phyloP scores from a whole-genome alignment of 2,113 vertebrate genomes.

The Paraplagusia blochii region DNA sequence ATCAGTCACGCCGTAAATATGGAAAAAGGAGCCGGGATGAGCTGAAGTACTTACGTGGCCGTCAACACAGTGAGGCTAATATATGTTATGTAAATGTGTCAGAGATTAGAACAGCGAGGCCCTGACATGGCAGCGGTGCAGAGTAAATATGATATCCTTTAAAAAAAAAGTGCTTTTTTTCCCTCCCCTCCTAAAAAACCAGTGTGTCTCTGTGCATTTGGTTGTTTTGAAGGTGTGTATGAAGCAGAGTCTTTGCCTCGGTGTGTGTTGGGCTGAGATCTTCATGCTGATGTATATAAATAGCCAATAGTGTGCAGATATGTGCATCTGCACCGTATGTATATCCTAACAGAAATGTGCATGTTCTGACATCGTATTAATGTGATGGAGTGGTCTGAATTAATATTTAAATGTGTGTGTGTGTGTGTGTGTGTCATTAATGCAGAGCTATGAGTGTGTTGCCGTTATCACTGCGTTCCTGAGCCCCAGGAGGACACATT shows the following conservation, averaged over 20 bases:
- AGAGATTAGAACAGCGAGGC: constrained; percentile 50
- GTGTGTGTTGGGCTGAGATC: not conserved
- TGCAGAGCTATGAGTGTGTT: constrained; percentile 60
- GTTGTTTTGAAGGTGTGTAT: constrained; percentile 1
- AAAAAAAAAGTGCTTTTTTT: constrained; percentile 6
- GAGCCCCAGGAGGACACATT: constrained; percentile 41
- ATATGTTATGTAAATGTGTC: constrained; percentile 70
- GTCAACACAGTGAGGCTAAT: constrained; percentile 56
- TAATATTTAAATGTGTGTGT: constrained; percentile 33
- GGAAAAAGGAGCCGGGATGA: constrained; percentile 66
- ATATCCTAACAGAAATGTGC: not conserved
- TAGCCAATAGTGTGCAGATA: not conserved
- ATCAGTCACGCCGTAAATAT: constrained; percentile 76
- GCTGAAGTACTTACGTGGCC: constrained; percentile 67
- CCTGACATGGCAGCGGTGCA: constrained; percentile 26
- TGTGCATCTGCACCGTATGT: not conserved
- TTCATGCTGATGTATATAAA: not conserved
- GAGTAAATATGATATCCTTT: constrained; percentile 44
- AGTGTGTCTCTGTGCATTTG: not conserved
- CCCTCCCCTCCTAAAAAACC: too few species aligned
- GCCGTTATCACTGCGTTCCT: constrained; percentile 22
- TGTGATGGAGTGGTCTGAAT: constrained; percentile 21
- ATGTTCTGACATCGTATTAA: constrained; percentile 4
- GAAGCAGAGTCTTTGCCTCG: not conserved
- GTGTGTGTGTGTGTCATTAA: constrained; percentile 56